Base-by-base conservation (phyloP, 2,888 invertebrate genomes). In the Cataglyphis albicans region DNA sequence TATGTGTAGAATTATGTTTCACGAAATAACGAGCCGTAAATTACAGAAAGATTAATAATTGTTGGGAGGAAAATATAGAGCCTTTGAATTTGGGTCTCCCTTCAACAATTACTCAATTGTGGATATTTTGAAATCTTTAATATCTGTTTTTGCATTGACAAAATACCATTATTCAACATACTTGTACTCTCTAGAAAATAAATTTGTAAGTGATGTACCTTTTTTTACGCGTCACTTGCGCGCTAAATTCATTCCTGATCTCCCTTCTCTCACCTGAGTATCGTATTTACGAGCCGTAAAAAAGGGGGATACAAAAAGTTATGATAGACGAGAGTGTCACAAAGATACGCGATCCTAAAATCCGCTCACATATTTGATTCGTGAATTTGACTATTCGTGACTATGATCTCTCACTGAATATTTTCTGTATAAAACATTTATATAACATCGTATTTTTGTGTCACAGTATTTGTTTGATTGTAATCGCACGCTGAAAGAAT, bases 251-350 rank as follows among this genome's bases (percentile, higher is more conserved):
- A 64, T 84, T 82, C 84, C 41, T 55, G 32, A 55, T 61, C 67
- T 64, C 70, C 55, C 64, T 73, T 76, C 57, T 75, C 9, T n/a
- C n/a, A n/a, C 55, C 48, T 59, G 72, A 80, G 82, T 67, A 67
- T 81, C 82, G 83, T 85, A 84, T 89, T 89, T 88, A 90, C 84
- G 89, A 85, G 86, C 61, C 84, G 86, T 87, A 90, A 90, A 89
- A 87, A 80, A 88, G 83, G 78, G 70, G 86, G 86, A 86, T 72
- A 82, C 82, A 81, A 74, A 21, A 70, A 83, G 70, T 84, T 87
- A n/a, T n/a, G 83, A 84, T 84, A 70, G 84, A 75, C 65, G 68
- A 65, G 67, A 41, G 38, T 41, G 61, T 59, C 61, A 82, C 70
- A 80, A 76, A 83, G 21, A 55, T 64, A 67, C 64, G 32, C 63